Base-by-base conservation (phyloP, 1,140 invertebrate species). In the Panagrolaimus sp. region DNA sequence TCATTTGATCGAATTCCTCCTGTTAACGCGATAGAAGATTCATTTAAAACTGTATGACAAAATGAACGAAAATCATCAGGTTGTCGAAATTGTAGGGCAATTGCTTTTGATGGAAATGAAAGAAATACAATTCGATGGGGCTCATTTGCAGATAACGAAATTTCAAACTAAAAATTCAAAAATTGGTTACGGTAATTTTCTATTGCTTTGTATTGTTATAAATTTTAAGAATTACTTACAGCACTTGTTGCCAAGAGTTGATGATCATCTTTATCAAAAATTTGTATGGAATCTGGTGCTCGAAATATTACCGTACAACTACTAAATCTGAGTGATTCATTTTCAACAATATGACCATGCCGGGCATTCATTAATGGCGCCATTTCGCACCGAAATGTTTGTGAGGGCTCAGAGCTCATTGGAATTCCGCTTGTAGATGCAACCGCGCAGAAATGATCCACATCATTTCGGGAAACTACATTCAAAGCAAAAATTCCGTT, bases 401-500 rank as follows among this genome's bases (percentile, higher is more conserved):
- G 31, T 5, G 62, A 16, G 27, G 62, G 62, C 23, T 42, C 62
- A 27, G 31, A 63, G 13, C 11, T 38, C 31, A 38, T 38, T 23
- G 65, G 23, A 27, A 47, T 31, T 38, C 16, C 20, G 31, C 31
- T 38, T 7, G 31, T 38, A n/a, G 66, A 61, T 1, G 53, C 27
- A 48, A 68, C 53, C 14, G 43, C 23, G 16, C 47, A 68, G 5
- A 68, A 53, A 11, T 53, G 51, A 25, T 68, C 66, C 14, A 62
- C 57, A 43, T 68, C 66, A 38, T 48, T 27, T 13, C 43, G n/a
- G 13, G 53, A 68, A 1, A 68, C 48, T 4, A 68, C 48, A 46
- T 68, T 68, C 53, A 68, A 44, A 14, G 66, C 66, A 62, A 62
- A 68, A 8, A 68, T 68, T 16, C 38, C 53, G 13, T 57, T 25